Conservation (phyloP, 2,888 invertebrate genomes). For the Lordiphosa fenestrarum region DNA sequence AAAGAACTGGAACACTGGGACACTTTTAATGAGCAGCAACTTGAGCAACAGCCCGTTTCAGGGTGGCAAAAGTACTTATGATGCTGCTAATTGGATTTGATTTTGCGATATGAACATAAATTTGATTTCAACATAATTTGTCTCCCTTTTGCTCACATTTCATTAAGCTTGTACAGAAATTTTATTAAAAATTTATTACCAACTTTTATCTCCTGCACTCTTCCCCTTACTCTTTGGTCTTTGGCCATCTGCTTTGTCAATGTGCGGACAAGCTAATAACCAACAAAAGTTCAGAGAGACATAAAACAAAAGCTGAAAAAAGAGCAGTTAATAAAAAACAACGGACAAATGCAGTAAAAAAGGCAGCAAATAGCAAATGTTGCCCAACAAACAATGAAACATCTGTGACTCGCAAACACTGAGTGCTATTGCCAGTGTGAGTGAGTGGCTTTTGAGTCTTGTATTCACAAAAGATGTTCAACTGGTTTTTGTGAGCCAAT, state of each 20-base stretch:
- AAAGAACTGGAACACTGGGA: conserved; percentile 22
- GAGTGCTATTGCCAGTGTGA: conserved; percentile 19
- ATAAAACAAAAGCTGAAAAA: conserved; percentile 48
- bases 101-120: conserved; percentile 59
- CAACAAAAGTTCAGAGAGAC: conserved; percentile 48
- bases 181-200: conserved; percentile 64
- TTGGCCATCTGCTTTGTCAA: conserved; percentile 31
- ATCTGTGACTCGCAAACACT: conserved; percentile 46
- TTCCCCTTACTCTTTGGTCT: background rate
- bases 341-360: conserved; percentile 31
- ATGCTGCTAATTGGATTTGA: conserved; percentile 73
- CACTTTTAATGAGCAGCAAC: conserved; percentile 65
- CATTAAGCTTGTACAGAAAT: conserved; percentile 46
- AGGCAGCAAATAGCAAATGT: conserved; percentile 46
- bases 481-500: conserved; percentile 64
- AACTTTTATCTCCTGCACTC: conserved; percentile 36
- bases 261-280: conserved; percentile 54
- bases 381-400: conserved; percentile 41
- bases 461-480: conserved; percentile 30
- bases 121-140: conserved; percentile 36
- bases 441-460: conserved; percentile 5
- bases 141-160: conserved; percentile 25
- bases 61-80: conserved; percentile 42
- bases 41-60: conserved; percentile 7
- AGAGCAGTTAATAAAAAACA: conserved; percentile 51